phyloP scores from a whole-genome alignment of 2,797 vertebrate species.

The Neosilurus hyrtlii region DNA sequence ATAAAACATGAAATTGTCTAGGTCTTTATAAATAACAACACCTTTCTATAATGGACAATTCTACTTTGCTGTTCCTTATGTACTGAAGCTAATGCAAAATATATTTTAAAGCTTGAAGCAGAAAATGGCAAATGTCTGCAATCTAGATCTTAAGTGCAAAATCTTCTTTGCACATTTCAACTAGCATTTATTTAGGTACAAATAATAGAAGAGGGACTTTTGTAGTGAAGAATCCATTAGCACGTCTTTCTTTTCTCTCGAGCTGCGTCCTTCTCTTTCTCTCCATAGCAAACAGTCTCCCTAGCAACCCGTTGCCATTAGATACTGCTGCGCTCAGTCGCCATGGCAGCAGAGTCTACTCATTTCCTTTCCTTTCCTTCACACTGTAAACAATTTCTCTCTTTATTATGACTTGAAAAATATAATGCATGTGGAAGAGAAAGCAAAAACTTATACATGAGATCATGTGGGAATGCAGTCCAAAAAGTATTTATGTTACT shows the following conservation, averaged over 20 bases:
- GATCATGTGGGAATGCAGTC: slow-evolving; percentile 31
- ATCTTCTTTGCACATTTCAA: not conserved
- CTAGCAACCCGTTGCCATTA: slow-evolving; percentile 74
- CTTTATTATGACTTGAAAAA: slow-evolving; percentile 55
- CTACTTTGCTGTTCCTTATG: not conserved
- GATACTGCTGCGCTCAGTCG: slow-evolving; percentile 74
- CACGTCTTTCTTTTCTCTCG: slow-evolving; percentile 9
- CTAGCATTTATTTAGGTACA: not conserved
- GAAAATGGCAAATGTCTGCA: not conserved
- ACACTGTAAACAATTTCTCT: slow-evolving; percentile 48
- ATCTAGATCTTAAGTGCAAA: not conserved
- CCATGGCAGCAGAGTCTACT: slow-evolving; percentile 78
- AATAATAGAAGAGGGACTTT: not conserved
- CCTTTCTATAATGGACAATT: not conserved
- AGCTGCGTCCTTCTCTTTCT: slow-evolving; percentile 55
- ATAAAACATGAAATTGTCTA: not conserved
- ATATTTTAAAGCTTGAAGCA: not conserved
- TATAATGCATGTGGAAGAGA: slow-evolving; percentile 35
- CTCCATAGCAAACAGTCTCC: slow-evolving; percentile 59
- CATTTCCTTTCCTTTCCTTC: slow-evolving; percentile 65
- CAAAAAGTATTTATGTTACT: not conserved
- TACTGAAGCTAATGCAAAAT: not conserved
- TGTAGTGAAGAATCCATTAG: slow-evolving; percentile 36
- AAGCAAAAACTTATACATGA: slow-evolving; percentile 38
- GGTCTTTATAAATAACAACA: not conserved